These are phyloP conservation scores for Laticauda colubrina DNA, from an alignment of 2,113 vertebrate species.

Conservation along the genomic window DNA sequence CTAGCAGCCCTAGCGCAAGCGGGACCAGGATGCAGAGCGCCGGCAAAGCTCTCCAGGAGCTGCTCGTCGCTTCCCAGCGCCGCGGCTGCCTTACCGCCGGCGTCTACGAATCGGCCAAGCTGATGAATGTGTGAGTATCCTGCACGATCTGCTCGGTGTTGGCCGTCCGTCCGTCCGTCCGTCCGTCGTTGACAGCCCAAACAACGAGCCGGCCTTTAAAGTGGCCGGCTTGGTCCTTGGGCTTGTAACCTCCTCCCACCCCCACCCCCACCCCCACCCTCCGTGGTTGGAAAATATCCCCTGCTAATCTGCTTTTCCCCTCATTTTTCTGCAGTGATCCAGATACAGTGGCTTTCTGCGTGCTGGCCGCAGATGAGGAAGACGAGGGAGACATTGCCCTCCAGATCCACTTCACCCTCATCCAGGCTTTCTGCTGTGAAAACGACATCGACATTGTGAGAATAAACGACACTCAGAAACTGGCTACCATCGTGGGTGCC, in stretches of 20 bases:
- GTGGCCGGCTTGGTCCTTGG: not conserved
- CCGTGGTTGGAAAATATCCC: not conserved
- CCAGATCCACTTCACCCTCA: slow-evolving; percentile 98
- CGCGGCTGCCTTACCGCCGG: slow-evolving; percentile 92
- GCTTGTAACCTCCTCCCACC: not conserved
- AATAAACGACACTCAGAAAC: slow-evolving; percentile 84
- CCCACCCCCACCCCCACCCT: rapidly evolving
- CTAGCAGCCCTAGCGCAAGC: not conserved
- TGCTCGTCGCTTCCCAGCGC: slow-evolving; percentile 87
- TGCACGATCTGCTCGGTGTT: not conserved
- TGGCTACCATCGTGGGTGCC: slow-evolving; percentile 83
- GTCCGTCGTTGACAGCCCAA: not conserved
- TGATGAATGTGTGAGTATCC: slow-evolving; percentile 95
- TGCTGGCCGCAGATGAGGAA: slow-evolving; percentile 89
- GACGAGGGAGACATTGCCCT: slow-evolving; percentile 94
- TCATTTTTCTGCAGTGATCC: slow-evolving; percentile 79
- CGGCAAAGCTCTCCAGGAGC: slow-evolving; percentile 86
- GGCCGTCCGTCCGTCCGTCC: not conserved
- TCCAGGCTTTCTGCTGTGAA: slow-evolving; percentile 97
- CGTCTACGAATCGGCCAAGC: slow-evolving; percentile 96
- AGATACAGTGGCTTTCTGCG: slow-evolving; percentile 92
- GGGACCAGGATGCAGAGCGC: slow-evolving; percentile 82
- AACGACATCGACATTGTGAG: slow-evolving; percentile 96
- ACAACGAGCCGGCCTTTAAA: not conserved
- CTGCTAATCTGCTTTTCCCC: rapidly evolving